These are phyloP conservation scores for Papilio gigon DNA, from an alignment of 2,888 invertebrate species.

Conservation along the genomic window DNA sequence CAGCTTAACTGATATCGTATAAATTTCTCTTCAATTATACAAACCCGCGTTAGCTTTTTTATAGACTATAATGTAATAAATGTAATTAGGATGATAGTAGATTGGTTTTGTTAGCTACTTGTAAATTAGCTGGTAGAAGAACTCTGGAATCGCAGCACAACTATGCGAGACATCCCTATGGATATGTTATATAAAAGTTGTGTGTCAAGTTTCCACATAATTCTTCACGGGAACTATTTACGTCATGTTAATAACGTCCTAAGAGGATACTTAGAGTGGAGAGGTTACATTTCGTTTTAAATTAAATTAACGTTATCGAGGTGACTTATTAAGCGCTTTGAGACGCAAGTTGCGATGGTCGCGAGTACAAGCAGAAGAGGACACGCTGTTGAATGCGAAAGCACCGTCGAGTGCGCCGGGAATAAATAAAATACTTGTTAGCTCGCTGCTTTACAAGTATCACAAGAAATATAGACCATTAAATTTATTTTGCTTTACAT, in stretches of 20 bases:
- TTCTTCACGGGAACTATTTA: slow-evolving; percentile 1
- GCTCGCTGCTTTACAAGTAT: slow-evolving; percentile 30
- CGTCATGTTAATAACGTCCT: background rate
- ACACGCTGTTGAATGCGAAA: slow-evolving; percentile 33
- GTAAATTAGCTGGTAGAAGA: background rate
- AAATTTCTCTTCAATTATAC: background rate
- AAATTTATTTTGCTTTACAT: slow-evolving; percentile 26
- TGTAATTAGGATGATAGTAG: too few species aligned
- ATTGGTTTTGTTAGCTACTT: too few species aligned
- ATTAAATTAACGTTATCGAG: slow-evolving; percentile 34
- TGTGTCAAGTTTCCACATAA: background rate
- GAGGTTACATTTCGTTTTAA: slow-evolving; percentile 10
- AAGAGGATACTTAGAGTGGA: background rate
- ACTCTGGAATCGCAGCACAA: background rate
- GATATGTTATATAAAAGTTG: background rate
- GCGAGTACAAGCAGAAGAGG: slow-evolving; percentile 35
- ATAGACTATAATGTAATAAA: background rate
- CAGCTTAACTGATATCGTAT: slow-evolving; percentile 15
- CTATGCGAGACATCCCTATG: background rate
- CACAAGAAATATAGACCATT: slow-evolving; percentile 28
- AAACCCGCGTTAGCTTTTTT: background rate
- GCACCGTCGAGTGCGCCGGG: slow-evolving; percentile 34
- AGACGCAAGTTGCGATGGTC: slow-evolving; percentile 35
- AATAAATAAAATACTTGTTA: slow-evolving; percentile 40
- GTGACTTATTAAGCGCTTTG: slow-evolving; percentile 37